A percentile compares a stretch with the other conserved stretches of the same genome.
Evolutionary conservation across 2,113 vertebrate species (phyloP).

Genomic region (Electrona antarctica): DNA sequence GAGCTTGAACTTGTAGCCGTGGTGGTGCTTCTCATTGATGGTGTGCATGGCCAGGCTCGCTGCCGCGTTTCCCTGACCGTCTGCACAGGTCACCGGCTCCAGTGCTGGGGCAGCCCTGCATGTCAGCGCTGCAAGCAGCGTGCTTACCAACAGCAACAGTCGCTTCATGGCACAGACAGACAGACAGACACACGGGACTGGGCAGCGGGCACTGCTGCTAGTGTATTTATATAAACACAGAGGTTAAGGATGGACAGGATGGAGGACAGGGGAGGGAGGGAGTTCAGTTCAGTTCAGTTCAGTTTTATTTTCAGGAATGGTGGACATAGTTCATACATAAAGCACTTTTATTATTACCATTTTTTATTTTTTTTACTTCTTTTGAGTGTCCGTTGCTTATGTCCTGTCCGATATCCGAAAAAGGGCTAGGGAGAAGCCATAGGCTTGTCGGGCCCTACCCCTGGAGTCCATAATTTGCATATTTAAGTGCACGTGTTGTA

Average conservation of each 20-base stretch:
- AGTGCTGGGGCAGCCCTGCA: neutral
- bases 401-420: no score
- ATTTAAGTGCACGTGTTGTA: no score
- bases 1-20: slow-evolving; percentile 70
- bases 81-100: slow-evolving; percentile 30
- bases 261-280: no score
- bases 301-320: no score
- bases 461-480: no score
- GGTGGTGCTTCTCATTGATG: slow-evolving; percentile 57
- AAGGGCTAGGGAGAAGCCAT: no score
- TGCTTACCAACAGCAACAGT: slow-evolving; percentile 22
- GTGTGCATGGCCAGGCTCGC: slow-evolving; percentile 13
- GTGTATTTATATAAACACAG: slow-evolving; percentile 7
- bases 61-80: neutral
- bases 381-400: no score
- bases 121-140: slow-evolving; percentile 25
- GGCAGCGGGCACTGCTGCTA: neutral
- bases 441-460: no score
- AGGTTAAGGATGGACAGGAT: neutral
- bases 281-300: no score
- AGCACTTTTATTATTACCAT: no score
- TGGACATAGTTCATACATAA: no score
- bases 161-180: slow-evolving; percentile 49
- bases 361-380: no score
- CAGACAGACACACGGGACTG: neutral